phyloP scores from a whole-genome alignment of 2,113 vertebrate species.

The Thunnus maccoyii region DNA sequence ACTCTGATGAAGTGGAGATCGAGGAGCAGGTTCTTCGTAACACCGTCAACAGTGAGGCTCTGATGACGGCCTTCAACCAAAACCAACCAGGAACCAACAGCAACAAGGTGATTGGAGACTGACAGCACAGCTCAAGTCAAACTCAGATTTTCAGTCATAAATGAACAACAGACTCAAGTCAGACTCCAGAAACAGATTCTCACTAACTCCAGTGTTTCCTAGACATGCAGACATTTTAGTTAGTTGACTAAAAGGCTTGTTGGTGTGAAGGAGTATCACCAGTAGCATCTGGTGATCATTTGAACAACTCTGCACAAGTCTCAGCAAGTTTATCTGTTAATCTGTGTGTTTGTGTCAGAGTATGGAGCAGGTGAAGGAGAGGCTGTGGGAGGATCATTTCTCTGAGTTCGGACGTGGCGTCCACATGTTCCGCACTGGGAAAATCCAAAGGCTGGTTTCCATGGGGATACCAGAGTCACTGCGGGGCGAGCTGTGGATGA shows the following conservation, averaged over 20 bases:
- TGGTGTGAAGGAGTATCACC: too few relatives aligned
- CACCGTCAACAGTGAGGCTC: conserved; percentile 85
- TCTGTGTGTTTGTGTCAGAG: conserved; percentile 77
- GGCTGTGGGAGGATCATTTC: conserved; percentile 94
- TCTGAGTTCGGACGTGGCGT: conserved; percentile 91
- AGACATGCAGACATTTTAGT: too few relatives aligned
- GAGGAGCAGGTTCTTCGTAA: conserved; percentile 82
- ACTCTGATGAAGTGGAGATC: conserved; percentile 74
- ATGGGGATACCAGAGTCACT: conserved; percentile 95
- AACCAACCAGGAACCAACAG: conserved; percentile 75
- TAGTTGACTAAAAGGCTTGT: too few relatives aligned
- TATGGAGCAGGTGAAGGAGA: conserved; percentile 88
- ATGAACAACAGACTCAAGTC: too few relatives aligned
- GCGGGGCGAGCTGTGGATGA: conserved; percentile 95
- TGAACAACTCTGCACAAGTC: too few relatives aligned
- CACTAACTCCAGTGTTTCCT: too few relatives aligned
- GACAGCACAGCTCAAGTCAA: not conserved
- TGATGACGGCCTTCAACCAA: conserved; percentile 87
- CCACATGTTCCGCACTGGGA: conserved; percentile 97
- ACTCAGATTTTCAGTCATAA: not conserved
- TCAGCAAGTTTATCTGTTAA: not conserved
- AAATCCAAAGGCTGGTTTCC: conserved; percentile 92
- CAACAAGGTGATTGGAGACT: conserved; percentile 66
- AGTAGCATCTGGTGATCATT: too few relatives aligned
- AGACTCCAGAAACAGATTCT: too few relatives aligned